phyloP scores from a whole-genome alignment of 2,113 vertebrate species.

The Origma solitaria region DNA sequence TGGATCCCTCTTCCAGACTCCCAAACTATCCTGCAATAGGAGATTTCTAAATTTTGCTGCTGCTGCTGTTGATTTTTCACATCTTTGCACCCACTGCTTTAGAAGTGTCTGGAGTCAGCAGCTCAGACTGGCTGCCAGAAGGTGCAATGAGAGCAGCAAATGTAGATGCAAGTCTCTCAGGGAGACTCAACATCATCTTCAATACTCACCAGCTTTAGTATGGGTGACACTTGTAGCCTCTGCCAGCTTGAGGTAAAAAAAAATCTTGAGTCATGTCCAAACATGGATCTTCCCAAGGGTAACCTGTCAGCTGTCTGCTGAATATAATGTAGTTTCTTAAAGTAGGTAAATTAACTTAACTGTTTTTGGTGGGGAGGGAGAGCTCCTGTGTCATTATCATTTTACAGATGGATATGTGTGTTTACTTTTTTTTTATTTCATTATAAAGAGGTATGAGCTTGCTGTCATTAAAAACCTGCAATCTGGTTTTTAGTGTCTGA shows the following conservation, averaged over 20 bases:
- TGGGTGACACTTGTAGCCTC: conserved; percentile 23
- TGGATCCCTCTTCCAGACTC: neutral
- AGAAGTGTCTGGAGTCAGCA: neutral
- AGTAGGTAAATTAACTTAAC: conserved; percentile 40
- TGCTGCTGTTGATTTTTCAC: neutral
- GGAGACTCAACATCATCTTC: neutral
- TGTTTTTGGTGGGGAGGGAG: neutral
- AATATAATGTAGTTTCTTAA: conserved; percentile 28
- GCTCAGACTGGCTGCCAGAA: conserved; percentile 27
- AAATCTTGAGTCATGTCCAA: conserved; percentile 46
- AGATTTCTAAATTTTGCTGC: neutral
- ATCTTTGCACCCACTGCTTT: neutral
- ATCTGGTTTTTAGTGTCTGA: conserved; percentile 84
- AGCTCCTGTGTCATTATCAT: conserved; percentile 33
- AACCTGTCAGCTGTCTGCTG: conserved; percentile 51
- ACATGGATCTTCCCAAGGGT: conserved; percentile 5
- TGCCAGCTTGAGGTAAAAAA: conserved; percentile 35
- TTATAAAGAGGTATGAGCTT: conserved; percentile 73
- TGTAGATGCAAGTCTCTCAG: conserved; percentile 16
- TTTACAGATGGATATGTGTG: conserved; percentile 34
- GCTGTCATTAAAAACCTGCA: conserved; percentile 75
- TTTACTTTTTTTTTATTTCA: conserved; percentile 38
- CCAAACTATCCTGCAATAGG: neutral
- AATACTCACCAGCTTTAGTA: neutral
- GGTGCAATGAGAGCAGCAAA: conserved; percentile 5